Evolutionary conservation across 2,797 vertebrate genomes (phyloP).

Genomic region (Echeneis naucrates): DNA sequence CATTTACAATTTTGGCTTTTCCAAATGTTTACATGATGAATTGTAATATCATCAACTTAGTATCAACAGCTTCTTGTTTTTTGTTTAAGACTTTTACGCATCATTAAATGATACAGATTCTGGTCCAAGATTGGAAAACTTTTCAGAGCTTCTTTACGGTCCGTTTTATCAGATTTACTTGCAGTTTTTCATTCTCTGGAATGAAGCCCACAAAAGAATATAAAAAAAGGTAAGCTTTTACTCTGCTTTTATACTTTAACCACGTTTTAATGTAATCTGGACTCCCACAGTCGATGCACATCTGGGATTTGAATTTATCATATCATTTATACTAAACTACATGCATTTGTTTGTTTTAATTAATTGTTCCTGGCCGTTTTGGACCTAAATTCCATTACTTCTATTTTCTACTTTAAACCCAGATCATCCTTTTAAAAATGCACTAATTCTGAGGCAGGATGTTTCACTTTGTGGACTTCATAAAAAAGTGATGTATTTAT

Average conservation of each 20-base stretch:
- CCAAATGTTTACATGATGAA: background rate
- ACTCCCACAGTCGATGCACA: background rate
- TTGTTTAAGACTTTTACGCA: background rate
- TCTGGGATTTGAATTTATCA: background rate
- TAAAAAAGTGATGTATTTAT: constrained; percentile 4
- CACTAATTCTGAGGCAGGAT: background rate
- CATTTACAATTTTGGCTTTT: background rate
- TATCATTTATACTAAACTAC: background rate
- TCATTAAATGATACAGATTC: constrained; percentile 4
- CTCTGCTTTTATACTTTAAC: background rate
- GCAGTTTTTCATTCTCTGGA: background rate
- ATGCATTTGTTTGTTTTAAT: background rate
- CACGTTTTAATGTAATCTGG: background rate
- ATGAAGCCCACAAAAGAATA: background rate
- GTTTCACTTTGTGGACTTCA: background rate
- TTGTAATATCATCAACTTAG: too few relatives aligned
- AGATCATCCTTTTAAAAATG: background rate
- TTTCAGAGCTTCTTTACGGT: background rate
- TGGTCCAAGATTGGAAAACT: background rate
- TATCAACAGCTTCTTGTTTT: background rate
- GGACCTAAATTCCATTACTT: background rate
- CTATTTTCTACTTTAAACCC: background rate
- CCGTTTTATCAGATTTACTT: background rate
- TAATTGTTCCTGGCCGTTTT: too few relatives aligned
- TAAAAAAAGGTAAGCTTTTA: background rate